Base-by-base conservation (phyloP, 1,140 invertebrate genomes). In the Paracyclopina nana region DNA sequence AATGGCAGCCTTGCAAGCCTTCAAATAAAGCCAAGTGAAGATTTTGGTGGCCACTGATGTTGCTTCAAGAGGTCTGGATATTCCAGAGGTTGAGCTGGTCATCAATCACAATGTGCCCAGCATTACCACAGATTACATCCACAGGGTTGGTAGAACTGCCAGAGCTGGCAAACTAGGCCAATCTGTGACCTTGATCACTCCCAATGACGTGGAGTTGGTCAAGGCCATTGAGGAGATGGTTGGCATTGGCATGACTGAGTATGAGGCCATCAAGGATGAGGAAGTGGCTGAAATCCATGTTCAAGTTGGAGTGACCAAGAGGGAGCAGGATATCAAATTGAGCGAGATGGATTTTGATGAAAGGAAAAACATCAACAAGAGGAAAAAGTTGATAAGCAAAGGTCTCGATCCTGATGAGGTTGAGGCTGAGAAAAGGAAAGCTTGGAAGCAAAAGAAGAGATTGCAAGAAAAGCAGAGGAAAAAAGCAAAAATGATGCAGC, bases 1-100 rank as follows among this genome's bases (percentile, higher is more conserved):
- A 11, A 65, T 84, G 12, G 69, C 76, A 9, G 74, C 85, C 0
- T 66, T 95, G 2, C 72, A 74, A 27, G 78, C 77, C 61, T 95
- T 95, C 62, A 82, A 87, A 60, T 86, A 84, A 1, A 81, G 82
- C 60, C 70, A 76, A 20, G 69, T 78, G 2, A 80, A 80, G 54
- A 88, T 94, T 24, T 68, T 98, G 2, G 79, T 98, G 49, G 87
- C 92, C 4, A 99, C 94, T 18, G 88, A 97, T 71, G 85, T 98
- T 0, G 92, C 90, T 0, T 85, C 87, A 55, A 72, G 91, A 68
- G 91, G 91, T 57, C 59, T 73, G 26, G 24, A 30, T 31, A 49
- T 49, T 61, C 80, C 81, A 2, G 73, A 78, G 46, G 87, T 96
- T 2, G 75, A 92, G 62, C 68, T 96, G 52, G 83, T 99, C 0